Base-by-base conservation (phyloP, 2,888 invertebrate species). In the Mystacides longicornis region DNA sequence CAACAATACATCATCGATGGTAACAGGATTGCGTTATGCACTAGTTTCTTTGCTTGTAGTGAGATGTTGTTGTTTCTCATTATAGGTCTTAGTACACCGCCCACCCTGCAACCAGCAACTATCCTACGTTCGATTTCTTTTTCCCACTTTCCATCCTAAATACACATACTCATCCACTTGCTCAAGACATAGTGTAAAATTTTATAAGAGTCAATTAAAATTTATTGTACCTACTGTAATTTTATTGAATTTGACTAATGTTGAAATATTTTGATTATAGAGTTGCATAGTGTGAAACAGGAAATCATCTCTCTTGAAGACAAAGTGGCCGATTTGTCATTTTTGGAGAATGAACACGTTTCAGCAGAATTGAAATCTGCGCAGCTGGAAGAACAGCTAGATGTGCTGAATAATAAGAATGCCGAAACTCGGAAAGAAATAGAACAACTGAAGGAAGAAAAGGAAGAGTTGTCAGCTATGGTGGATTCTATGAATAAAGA, bases 361-460 rank as follows among this genome's bases (percentile, higher is more conserved):
- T 81, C 82, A 22, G 82, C 87, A 1, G 88, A 91, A 74, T 84
- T 91, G 66, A 85, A 83, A 63, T 82, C 85, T 5, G 85, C 88
- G 33, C 86, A 89, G 64, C 69, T 89, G 58, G 91, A 92, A 69
- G 90, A 91, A 68, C 83, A 87, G 67, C 71, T 88, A 48, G 86
- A 82, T 64, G 70, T 75, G 54, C 65, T 83, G 2, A 72, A 74
- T 60, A 71, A 71, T 27, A 73, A 77, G 57, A 79, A 77, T 63
- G 72, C 72, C 62, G 72, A 74, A 63, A 63, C 81, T 23, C 69
- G 74, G 64, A 67, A 73, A 50, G 74, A 81, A 54, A 72, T 80
- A 55, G 73, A 78, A 53, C 70, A 74, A 47, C 64, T 80, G 19
- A 73, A 75, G 59, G 64, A 73, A 27, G 80, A 82, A 64, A 79